A percentile compares a stretch with the other conserved stretches of the same genome.
These are phyloP conservation scores for Agonopterix alstromeriana DNA, from an alignment of 2,888 invertebrate genomes.

Conservation along the genomic window DNA sequence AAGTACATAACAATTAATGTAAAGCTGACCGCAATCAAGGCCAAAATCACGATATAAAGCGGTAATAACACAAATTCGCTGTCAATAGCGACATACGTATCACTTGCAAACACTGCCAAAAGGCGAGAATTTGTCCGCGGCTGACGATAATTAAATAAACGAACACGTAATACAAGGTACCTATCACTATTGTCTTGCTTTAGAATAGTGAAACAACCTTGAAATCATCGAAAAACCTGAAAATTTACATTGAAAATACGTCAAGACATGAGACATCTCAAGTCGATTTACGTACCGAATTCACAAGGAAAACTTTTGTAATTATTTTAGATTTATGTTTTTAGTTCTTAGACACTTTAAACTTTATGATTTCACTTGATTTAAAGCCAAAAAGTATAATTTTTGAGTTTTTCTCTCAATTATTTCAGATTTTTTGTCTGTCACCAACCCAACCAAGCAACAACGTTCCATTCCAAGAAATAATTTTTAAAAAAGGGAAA, in stretches of 20 bases:
- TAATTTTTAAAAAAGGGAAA: too few relatives aligned
- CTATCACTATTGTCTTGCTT: constrained; percentile 44
- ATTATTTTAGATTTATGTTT: constrained; percentile 21
- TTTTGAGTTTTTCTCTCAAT: constrained; percentile 16
- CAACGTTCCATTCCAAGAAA: neutral
- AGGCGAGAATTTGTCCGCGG: constrained; percentile 34
- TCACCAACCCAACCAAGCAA: constrained; percentile 18
- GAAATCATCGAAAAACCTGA: constrained; percentile 44
- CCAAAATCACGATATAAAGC: constrained; percentile 42
- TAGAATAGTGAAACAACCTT: constrained; percentile 57
- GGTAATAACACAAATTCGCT: neutral
- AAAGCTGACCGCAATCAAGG: constrained; percentile 46
- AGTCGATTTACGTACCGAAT: constrained; percentile 42
- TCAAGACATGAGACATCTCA: constrained; percentile 21
- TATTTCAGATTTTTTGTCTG: constrained; percentile 19
- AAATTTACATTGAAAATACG: constrained; percentile 19
- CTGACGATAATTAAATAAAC: constrained; percentile 58
- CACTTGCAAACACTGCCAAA: constrained; percentile 27
- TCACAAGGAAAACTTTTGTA: constrained; percentile 11
- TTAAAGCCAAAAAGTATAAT: constrained; percentile 5
- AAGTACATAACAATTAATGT: constrained; percentile 12
- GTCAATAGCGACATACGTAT: neutral
- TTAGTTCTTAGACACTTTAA: constrained; percentile 18
- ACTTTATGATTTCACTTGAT: constrained; percentile 9
- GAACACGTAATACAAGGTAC: constrained; percentile 40